Base-by-base conservation (phyloP, 2,113 vertebrate species). In the Rana temporaria region DNA sequence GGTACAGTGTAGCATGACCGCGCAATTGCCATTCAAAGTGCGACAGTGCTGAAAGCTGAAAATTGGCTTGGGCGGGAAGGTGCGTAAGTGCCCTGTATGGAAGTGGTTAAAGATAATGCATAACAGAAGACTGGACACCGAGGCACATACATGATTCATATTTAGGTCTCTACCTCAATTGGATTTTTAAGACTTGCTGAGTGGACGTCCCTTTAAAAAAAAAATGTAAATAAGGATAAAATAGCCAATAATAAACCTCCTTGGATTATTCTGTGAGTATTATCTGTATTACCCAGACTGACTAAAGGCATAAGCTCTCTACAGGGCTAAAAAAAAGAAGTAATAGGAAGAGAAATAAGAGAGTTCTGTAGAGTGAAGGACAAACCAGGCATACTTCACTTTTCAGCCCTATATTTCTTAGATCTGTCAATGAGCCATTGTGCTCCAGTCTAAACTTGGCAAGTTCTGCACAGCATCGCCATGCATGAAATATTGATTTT, bases 401-500 rank as follows among this genome's bases (percentile, higher is more conserved):
- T 56, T 19, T 56, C 64, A 14, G 64, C 22, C 55, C 64, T 79
- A 68, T 79, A 79, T 79, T 67, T 68, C 74, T 79, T 68, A 67
- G 24, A 57, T 79, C 65, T 69, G 75, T 69, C 78, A 70, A 79
- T 59, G 65, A 38, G 22, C 55, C 53, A 79, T 79, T 79, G 77
- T 79, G 65, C 60, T 26, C 55, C 30, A 68, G 53, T 32, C 64
- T 57, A 59, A 52, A 69, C 53, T 79, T 79, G 78, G 26, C 65
- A 59, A 79, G 66, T 32, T 69, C 53, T 48, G 78, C 48, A 42
- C 24, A 69, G 56, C 65, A 69, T 79, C 78, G 55, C 78, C 30
- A 79, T 67, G 78, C 65, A 79, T 79, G 78, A 79, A 69, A 69
- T 69, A 79, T 79, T 69, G 78, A 79, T 79, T 79, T 74, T 79